phyloP scores from a whole-genome alignment of 2,797 vertebrate genomes.

The Tokudaia muenninki region DNA sequence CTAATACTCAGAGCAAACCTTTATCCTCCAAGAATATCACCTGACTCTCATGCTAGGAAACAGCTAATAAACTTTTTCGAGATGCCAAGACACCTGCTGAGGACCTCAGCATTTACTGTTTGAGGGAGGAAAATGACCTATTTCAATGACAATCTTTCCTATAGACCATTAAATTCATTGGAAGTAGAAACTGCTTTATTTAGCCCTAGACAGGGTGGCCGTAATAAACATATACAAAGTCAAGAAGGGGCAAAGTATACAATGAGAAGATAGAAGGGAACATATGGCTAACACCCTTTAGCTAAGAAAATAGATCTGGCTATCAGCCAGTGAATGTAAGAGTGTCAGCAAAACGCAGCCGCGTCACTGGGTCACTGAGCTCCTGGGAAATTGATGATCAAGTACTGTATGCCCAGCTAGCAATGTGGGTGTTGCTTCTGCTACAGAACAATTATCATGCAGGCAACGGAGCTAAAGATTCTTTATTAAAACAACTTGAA shows the following conservation, averaged over 20 bases:
- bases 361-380: background rate
- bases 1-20: background rate
- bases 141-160: background rate
- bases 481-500: constrained; percentile 76
- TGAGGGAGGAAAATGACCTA: background rate
- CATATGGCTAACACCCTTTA: background rate
- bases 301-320: background rate
- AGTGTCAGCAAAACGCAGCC: background rate
- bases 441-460: constrained; percentile 72
- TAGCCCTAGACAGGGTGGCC: background rate
- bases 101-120: background rate
- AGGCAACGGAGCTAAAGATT: constrained; percentile 72
- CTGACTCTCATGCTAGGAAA: background rate
- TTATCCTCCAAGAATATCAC: background rate
- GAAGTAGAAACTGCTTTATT: background rate
- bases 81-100: background rate
- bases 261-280: background rate
- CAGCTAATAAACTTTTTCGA: no score
- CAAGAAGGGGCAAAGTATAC: background rate
- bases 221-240: background rate
- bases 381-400: constrained; percentile 70
- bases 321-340: background rate
- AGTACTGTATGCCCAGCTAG: constrained; percentile 71
- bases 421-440: constrained; percentile 56
- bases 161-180: background rate